These are phyloP conservation scores for Thaumetopoea pityocampa DNA, from an alignment of 1,140 invertebrate species.

Conservation along the genomic window DNA sequence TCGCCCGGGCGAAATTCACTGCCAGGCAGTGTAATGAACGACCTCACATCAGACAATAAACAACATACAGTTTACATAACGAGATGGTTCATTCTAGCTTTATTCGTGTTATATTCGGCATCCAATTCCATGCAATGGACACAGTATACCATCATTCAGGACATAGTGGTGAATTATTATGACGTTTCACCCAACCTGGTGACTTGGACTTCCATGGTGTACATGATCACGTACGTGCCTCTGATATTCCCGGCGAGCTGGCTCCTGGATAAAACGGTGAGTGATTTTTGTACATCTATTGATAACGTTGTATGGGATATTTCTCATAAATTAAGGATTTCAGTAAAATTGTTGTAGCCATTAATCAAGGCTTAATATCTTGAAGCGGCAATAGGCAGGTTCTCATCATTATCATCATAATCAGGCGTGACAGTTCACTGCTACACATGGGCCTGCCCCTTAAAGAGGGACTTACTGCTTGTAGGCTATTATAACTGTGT, in stretches of 20 bases:
- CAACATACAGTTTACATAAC: constrained; percentile 77
- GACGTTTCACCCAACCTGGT: constrained; percentile 82
- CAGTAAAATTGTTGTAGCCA: neutral
- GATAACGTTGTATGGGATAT: neutral
- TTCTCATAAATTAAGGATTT: neutral
- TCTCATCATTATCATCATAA: no score
- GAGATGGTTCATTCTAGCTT: constrained; percentile 89
- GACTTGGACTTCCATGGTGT: constrained; percentile 97
- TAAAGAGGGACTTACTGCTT: no score
- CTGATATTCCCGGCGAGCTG: constrained; percentile 97
- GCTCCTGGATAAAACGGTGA: constrained; percentile 92
- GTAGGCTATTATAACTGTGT: no score
- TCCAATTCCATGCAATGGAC: constrained; percentile 94
- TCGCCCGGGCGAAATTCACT: constrained; percentile 25
- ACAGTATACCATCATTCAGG: constrained; percentile 90
- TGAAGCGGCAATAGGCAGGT: no score
- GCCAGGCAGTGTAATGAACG: constrained; percentile 48
- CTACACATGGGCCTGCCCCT: no score
- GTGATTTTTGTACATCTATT: constrained; percentile 42
- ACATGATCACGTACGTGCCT: constrained; percentile 97
- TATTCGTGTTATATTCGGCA: constrained; percentile 93
- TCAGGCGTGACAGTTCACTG: no score
- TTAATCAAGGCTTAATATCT: neutral
- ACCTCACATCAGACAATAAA: constrained; percentile 16
- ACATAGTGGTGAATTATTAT: constrained; percentile 85